Evolutionary conservation across 1,140 invertebrate genomes (phyloP).

Genomic region (Proctacanthus coquilletti): DNA sequence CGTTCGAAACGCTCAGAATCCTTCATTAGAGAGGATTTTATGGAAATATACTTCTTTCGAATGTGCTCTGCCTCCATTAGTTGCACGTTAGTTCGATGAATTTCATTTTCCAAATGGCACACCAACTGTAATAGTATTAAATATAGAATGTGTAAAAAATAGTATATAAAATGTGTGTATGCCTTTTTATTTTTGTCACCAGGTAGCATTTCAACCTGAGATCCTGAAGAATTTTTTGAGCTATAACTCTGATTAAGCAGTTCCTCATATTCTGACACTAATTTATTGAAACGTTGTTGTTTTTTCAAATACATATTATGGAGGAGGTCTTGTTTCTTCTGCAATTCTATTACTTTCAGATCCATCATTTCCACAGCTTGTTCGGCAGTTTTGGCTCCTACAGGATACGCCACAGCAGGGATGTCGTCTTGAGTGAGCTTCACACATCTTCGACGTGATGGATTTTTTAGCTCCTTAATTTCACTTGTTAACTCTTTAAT

Average conservation of each 20-base stretch:
- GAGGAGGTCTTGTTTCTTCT: constrained; percentile 58
- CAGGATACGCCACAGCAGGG: constrained; percentile 15
- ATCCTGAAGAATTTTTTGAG: background rate
- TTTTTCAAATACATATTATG: constrained; percentile 47
- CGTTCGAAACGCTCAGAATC: constrained; percentile 58
- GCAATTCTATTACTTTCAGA: constrained; percentile 55
- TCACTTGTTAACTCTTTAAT: constrained; percentile 43
- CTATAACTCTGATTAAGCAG: constrained; percentile 13
- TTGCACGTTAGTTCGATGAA: constrained; percentile 59
- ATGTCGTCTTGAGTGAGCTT: constrained; percentile 12
- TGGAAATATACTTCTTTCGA: constrained; percentile 55
- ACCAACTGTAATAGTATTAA: constrained; percentile 37
- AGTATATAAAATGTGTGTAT: no score
- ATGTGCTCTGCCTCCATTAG: constrained; percentile 64
- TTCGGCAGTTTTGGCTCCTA: constrained; percentile 33
- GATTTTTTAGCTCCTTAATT: constrained; percentile 33
- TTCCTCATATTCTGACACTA: constrained; percentile 43
- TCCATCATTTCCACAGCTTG: constrained; percentile 46
- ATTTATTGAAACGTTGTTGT: constrained; percentile 34
- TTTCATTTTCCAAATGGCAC: constrained; percentile 55
- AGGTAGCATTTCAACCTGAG: background rate
- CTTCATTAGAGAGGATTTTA: constrained; percentile 48
- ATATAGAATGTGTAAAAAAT: background rate
- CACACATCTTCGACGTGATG: constrained; percentile 17
- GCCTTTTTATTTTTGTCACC: no score